Evolutionary conservation across 2,888 invertebrate genomes (phyloP).

Genomic region (Drosophila affinis): DNA sequence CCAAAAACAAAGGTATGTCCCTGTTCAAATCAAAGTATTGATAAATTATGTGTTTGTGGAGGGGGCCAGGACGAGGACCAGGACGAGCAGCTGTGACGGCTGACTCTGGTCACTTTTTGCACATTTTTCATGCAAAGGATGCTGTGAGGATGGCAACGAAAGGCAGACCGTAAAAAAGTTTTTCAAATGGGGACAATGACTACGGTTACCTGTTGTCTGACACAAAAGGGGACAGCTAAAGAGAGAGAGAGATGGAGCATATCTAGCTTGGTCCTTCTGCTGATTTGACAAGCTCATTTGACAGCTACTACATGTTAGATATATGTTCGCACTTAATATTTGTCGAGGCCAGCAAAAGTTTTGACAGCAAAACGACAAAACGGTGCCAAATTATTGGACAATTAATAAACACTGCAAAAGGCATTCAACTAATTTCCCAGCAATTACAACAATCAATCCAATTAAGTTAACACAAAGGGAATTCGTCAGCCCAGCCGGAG

Average conservation of each 20-base stretch:
- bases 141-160: background rate
- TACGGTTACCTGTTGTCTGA: constrained; percentile 27
- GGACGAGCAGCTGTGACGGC: background rate
- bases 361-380: constrained; percentile 32
- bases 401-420: constrained; percentile 11
- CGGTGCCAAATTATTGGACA: constrained; percentile 5
- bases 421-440: constrained; percentile 19
- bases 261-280: constrained; percentile 10
- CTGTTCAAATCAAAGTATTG: background rate
- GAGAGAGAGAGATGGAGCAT: background rate
- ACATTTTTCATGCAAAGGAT: background rate
- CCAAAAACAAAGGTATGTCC: background rate
- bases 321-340: constrained; percentile 51
- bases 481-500: constrained; percentile 1
- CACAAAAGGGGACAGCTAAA: background rate
- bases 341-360: constrained; percentile 13
- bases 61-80: background rate
- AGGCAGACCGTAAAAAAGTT: constrained; percentile 24
- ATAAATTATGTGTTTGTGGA: background rate
- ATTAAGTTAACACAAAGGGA: constrained; percentile 25
- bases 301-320: constrained; percentile 48
- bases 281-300: constrained; percentile 48
- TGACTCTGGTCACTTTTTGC: constrained; percentile 15
- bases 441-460: constrained; percentile 44
- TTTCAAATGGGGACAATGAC: constrained; percentile 39